Conservation (phyloP, 2,888 invertebrate species). For the Cryptus armator region DNA sequence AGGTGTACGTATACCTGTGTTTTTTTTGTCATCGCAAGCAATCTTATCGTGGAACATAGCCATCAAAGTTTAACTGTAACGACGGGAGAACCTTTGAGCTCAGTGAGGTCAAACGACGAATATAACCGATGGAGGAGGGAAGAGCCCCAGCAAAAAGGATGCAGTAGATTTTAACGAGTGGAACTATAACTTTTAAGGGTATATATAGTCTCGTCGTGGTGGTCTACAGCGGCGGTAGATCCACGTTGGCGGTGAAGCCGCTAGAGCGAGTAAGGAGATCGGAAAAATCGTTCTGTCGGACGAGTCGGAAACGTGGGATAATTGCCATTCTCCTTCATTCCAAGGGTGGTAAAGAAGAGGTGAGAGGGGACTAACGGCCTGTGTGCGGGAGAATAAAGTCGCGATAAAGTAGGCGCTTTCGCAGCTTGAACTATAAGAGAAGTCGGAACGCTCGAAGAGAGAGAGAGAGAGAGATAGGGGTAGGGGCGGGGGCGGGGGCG, state of each 20-base stretch:
- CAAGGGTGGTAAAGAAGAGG: conserved; percentile 12
- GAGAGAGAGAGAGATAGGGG: not conserved
- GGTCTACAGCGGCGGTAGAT: conserved; percentile 1
- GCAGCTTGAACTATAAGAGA: not conserved
- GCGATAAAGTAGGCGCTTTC: conserved; percentile 54
- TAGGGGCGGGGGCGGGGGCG: not conserved
- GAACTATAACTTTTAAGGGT: conserved; percentile 41
- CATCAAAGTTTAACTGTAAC: conserved; percentile 14
- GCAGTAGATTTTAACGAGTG: conserved; percentile 48
- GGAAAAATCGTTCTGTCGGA: conserved; percentile 61
- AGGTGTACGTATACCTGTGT: not conserved
- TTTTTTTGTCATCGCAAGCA: not conserved
- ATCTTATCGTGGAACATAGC: conserved; percentile 12
- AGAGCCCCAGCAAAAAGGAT: conserved; percentile 14
- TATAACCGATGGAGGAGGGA: conserved; percentile 38
- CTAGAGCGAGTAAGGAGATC: conserved; percentile 8
- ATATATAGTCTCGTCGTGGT: not conserved
- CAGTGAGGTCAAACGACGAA: conserved; percentile 13
- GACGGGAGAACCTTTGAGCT: not conserved
- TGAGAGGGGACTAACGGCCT: conserved; percentile 20
- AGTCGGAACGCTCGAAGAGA: no score
- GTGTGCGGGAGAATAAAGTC: conserved; percentile 46
- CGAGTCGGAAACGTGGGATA: conserved; percentile 63
- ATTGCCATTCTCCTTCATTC: conserved; percentile 65
- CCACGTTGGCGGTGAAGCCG: not conserved